Evolutionary conservation across 2,888 invertebrate species (phyloP), one percentile per base, ranked within the genome.

Genomic region (Pyrrhia umbra): DNA sequence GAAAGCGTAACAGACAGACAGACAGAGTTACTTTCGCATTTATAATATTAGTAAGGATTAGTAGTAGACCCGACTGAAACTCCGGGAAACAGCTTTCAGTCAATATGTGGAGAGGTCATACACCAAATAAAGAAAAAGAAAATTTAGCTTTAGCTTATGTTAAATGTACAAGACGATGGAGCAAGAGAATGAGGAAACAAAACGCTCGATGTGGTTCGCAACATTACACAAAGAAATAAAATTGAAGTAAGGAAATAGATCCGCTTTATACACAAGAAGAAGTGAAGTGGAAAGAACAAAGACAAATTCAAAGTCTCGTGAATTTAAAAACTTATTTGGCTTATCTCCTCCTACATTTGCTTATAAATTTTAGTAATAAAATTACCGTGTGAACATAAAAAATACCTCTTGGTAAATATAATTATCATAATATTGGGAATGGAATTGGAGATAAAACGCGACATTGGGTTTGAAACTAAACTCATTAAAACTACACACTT

Each of bases 131-230:
- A 50, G 49, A 25, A 21, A 49, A 39, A 34, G 52, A 16, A 54
- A 45, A 57, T 70, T 61, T 20, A 39, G 1, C 39, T 27, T 21
- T 16, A n/a, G 18, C 50, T 51, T 65, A 60, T 65, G 16, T 54
- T 42, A 56, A 56, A 68, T 63, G 10, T 30, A 57, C 23, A 50
- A 57, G 9, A 43, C 2, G 23, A 6, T 9, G 16, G 18, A 21
- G 25, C 21, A 58, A 40, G 34, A 30, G n/a, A 45, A 50, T 43
- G 8, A 15, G 4, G 9, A 59, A 34, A 30, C 10, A 56, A 43
- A 66, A 51, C 18, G 23, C 30, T 34, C 30, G 25, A n/a, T 21
- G 25, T 6, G n/a, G 8, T 6, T 27, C 13, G 20, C 6, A 51
- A 51, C n/a, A 9, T 55, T 51, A 52, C 20, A 18, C 10, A 70